Percentiles rank a stretch among this genome's conserved stretches.
Conservation (phyloP, 2,888 invertebrate genomes). For the Xestia c-nigrum region DNA sequence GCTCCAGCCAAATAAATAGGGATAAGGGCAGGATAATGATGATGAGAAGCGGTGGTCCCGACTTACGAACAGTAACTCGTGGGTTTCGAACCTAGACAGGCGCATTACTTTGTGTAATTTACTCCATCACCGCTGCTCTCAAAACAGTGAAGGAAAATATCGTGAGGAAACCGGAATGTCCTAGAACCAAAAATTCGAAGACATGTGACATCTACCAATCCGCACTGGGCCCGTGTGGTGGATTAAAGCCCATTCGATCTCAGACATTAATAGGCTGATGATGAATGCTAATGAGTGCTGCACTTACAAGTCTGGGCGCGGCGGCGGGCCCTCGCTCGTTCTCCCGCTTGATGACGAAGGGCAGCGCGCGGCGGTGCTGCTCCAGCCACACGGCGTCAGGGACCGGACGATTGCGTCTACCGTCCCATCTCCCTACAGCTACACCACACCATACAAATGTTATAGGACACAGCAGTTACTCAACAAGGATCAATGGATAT, state of each 20-base stretch:
- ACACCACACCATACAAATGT: constrained; percentile 59
- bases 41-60: too few relatives aligned
- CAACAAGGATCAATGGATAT: constrained; percentile 21
- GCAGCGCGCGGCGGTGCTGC: constrained; percentile 87
- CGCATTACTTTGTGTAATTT: too few relatives aligned
- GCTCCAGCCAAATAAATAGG: background rate
- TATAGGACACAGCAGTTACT: constrained; percentile 32
- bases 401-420: constrained; percentile 86
- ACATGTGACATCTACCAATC: too few relatives aligned
- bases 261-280: too few relatives aligned
- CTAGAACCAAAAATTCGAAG: too few relatives aligned
- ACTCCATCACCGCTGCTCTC: too few relatives aligned
- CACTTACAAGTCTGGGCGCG: constrained; percentile 86
- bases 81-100: too few relatives aligned
- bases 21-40: background rate
- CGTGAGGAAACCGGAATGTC: too few relatives aligned
- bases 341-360: constrained; percentile 88
- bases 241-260: too few relatives aligned
- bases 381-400: constrained; percentile 89
- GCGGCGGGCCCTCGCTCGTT: constrained; percentile 82
- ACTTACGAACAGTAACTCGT: too few relatives aligned
- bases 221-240: too few relatives aligned
- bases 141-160: too few relatives aligned
- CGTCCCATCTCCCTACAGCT: constrained; percentile 85
- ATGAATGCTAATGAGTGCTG: background rate